Conservation (phyloP, 2,113 vertebrate genomes). For the Isurus oxyrinchus region DNA sequence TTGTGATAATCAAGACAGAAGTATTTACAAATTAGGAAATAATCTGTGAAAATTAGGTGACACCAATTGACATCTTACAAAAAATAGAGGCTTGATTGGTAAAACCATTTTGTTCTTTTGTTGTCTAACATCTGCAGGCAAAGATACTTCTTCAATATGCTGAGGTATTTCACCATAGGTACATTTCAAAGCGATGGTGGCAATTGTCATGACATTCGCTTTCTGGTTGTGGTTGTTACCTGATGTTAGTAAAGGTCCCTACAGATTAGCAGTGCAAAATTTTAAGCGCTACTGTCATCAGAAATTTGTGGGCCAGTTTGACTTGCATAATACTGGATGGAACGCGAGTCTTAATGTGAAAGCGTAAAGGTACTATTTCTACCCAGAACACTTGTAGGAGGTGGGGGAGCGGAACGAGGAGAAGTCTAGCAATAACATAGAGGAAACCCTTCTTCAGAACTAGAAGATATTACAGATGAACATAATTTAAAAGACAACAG, state of each 20-base stretch:
- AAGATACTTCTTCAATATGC: background rate
- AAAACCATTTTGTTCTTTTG: background rate
- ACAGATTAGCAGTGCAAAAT: background rate
- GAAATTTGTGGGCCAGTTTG: background rate
- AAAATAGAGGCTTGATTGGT: background rate
- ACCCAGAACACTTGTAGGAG: too few relatives aligned
- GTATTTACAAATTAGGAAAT: background rate
- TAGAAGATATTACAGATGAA: too few relatives aligned
- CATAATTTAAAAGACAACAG: too few relatives aligned
- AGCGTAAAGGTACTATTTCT: too few relatives aligned
- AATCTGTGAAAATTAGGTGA: background rate
- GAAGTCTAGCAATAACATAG: too few relatives aligned
- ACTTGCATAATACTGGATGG: background rate
- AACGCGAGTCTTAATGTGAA: background rate
- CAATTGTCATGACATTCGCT: background rate
- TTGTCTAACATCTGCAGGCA: background rate
- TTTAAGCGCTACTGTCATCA: background rate
- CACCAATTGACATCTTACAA: background rate
- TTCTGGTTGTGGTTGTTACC: background rate
- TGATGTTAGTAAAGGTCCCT: background rate
- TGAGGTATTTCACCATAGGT: background rate
- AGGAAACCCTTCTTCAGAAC: too few relatives aligned
- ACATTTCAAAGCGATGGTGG: background rate
- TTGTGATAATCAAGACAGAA: background rate
- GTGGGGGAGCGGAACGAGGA: too few relatives aligned